Base-by-base conservation (phyloP, 2,797 vertebrate genomes). In the Tolypeutes matacus region DNA sequence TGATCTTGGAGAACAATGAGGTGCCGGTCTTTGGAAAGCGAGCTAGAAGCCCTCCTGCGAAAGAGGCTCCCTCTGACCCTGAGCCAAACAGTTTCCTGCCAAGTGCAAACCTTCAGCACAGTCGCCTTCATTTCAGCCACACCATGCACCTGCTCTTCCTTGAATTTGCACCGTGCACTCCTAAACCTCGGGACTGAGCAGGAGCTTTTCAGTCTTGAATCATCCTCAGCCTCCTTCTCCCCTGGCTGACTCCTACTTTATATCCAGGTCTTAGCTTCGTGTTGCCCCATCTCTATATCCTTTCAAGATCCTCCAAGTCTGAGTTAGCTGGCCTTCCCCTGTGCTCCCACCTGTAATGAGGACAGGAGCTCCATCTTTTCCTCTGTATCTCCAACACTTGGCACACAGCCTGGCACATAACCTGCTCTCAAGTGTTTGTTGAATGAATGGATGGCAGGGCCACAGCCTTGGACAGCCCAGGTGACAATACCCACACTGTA, bases 111-210 rank as follows among this genome's bases (percentile, higher is more conserved):
- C 58, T 39, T 67, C 46, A 87, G 56, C 20, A 39, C 20, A 39
- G 39, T 34, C 5, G 25, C 5, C 27, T 7, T 14, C 0, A 0
- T 31, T 77, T 20, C 46, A 6, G 14, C 23, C 53, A 23, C 11
- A 51, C 21, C 31, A 53, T 49, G 46, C 25, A 27, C 9, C 78
- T 7, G 25, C 12, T 78, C 31, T 27, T 23, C 39, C 56, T 25
- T 75, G 13, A 56, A 15, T 0, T 2, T 36, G 65, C 23, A 23
- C 25, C 27, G 27, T 9, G 46, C 29, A 27, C 36, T 34, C 12
- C 12, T 51, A 25, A 7, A 20, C 58, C n/a, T 25, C 65, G 29
- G 14, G 58, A 46, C 5, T 2, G 17, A 2, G 25, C 20, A 27
- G 39, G 21, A 56, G 49, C 15, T 29, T 56, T 53, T 29, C 23